Evolutionary conservation across 2,797 vertebrate genomes (phyloP), one percentile per base, ranked within the genome.

Genomic region (Clarias pachynema): DNA sequence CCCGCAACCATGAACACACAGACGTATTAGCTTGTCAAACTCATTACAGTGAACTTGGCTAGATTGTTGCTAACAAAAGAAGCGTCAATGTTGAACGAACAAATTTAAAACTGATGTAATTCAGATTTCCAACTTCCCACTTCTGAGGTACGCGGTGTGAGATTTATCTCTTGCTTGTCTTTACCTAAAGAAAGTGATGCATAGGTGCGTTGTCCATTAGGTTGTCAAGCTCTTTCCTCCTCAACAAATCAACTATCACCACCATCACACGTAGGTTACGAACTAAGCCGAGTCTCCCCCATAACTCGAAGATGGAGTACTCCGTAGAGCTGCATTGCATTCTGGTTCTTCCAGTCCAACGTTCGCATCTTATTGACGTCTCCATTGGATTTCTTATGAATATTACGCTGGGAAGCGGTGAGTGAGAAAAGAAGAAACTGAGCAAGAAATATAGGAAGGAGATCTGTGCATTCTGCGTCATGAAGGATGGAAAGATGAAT

Each of bases 401-500:
- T 65, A 80, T 44, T 29, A 79, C 0, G 6, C 60, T 49, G 0
- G n/a, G 24, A 29, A 63, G n/a, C 65, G 15, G 60, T 3, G 24
- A 12, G 24, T n/a, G 59, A 7, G 16, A 44, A 37, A 26, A 44
- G 15, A n/a, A 79, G 56, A n/a, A 63, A 34, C 12, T n/a, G 22
- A 24, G 10, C 31, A 49, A 79, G 53, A 65, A 80, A 63, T 49
- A 16, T 12, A 60, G 44, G 59, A 63, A 60, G 18, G 53, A 82
- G 77, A 24, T 49, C 69, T 53, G 26, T 79, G 34, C 69, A 37
- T 20, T 85, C 72, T 57, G 81, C 75, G 44, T 69, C 20, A 37
- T 79, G 82, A 85, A 89, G 65, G 88, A 79, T 69, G 5, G 5
- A 86, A 88, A 87, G 89, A 91, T 85, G 86, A 85, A 93, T 86